Percentiles rank a stretch among this genome's conserved stretches.
Conservation (phyloP, 2,888 invertebrate genomes). For the Xylocampa areola region DNA sequence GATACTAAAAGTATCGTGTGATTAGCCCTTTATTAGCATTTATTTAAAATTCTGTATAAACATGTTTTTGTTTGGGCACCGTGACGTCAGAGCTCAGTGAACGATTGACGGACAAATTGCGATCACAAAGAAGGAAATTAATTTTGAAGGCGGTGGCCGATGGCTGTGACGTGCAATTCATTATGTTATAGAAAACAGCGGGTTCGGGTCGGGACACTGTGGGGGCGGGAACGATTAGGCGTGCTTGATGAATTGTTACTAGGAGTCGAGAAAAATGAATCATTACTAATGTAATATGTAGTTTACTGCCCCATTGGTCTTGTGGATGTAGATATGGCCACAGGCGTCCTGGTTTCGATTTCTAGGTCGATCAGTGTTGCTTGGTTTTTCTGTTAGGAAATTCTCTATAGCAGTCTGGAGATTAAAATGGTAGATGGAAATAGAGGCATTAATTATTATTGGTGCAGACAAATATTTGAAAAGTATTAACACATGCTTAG, state of each 20-base stretch:
- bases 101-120: conserved; percentile 42
- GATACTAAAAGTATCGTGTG: too few species aligned
- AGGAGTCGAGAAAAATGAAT: background rate
- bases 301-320: background rate
- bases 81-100: conserved; percentile 12
- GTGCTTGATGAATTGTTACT: conserved; percentile 16
- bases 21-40: conserved; percentile 4
- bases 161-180: conserved; percentile 73
- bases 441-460: too few species aligned
- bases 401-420: too few species aligned
- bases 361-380: too few species aligned
- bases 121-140: conserved; percentile 68
- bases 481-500: too few species aligned
- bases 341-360: too few species aligned
- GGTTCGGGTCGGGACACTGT: conserved; percentile 1
- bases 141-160: conserved; percentile 65
- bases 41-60: conserved; percentile 37
- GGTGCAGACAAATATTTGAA: too few species aligned
- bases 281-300: too few species aligned
- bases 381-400: too few species aligned
- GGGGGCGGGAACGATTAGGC: conserved; percentile 20
- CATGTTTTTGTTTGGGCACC: conserved; percentile 51
- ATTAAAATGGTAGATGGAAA: too few species aligned
- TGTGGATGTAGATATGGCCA: too few species aligned
- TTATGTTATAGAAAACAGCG: conserved; percentile 67